Base-by-base conservation (phyloP, 2,797 vertebrate genomes). In the Melopsittacus undulatus region DNA sequence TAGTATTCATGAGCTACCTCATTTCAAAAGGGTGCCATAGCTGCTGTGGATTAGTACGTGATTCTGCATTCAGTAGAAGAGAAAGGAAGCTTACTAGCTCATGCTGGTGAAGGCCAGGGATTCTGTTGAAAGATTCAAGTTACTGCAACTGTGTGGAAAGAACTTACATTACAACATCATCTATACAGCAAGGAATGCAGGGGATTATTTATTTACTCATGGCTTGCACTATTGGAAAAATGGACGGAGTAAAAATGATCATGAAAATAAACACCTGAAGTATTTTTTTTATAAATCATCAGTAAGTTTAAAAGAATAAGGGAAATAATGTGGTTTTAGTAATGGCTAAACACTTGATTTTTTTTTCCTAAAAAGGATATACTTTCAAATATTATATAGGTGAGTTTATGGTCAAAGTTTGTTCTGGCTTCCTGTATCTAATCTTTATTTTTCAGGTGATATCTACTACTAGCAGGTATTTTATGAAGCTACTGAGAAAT, bases 1-100 rank as follows among this genome's bases (percentile, higher is more conserved):
- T 97, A 95, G 72, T 89, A 97, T 97, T 96, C 87, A 93, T 82
- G 94, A 97, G 80, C 80, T 94, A 51, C 87, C 90, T 96, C 79
- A 29, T 67, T 94, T 76, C 83, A 79, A 83, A 85, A 85, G 83
- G 77, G 57, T 83, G 87, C 87, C 79, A 54, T 5, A 80, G 96
- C 49, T 82, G 72, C 80, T 82, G 1, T 64, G 90, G 90, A 51
- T 81, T 82, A 64, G 45, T 64, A 51, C 6, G 24, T 94, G 85
- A 72, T 83, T 88, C 91, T 96, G 89, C 91, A 92, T 92, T 93
- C 43, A 10, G 67, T 48, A 90, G 90, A 49, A 67, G 79, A 76
- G 48, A 68, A 76, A 74, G 74, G 77, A 81, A 83, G 63, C 6
- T 46, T 79, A 57, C 34, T 9, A 48, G 77, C 79, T 81, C 5